Percentiles rank a stretch among this genome's conserved stretches.
Conservation (phyloP, 2,888 invertebrate genomes). For the Trachelus stipa region DNA sequence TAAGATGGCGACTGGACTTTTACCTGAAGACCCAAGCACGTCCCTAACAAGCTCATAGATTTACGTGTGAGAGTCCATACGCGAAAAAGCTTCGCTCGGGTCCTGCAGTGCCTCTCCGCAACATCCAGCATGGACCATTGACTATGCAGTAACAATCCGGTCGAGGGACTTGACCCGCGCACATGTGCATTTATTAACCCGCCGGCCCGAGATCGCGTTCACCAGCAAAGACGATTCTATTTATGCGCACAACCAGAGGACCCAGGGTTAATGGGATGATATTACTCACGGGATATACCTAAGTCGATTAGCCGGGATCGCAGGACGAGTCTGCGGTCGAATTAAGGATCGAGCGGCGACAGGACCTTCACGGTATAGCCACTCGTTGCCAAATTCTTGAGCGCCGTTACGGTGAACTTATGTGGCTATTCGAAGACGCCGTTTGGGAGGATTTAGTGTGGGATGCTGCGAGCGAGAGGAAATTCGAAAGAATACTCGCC, state of each 20-base stretch:
- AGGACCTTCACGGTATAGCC: not conserved
- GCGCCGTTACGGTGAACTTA: no score
- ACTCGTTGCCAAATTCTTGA: not conserved
- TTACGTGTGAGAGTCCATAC: not conserved
- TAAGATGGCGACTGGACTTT: not conserved
- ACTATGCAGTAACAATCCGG: constrained; percentile 4
- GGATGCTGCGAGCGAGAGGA: not conserved
- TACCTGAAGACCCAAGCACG: not conserved
- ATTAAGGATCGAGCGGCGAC: constrained; percentile 32
- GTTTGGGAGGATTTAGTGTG: not conserved
- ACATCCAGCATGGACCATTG: not conserved
- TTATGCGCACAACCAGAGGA: constrained; percentile 52
- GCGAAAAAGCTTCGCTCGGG: not conserved
- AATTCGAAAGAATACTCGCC: not conserved
- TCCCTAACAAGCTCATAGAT: constrained; percentile 7
- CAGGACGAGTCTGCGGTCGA: constrained; percentile 52
- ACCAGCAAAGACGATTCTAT: constrained; percentile 55
- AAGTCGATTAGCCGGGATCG: constrained; percentile 53
- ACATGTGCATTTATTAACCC: constrained; percentile 52
- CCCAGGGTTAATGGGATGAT: constrained; percentile 55
- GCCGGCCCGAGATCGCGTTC: constrained; percentile 37
- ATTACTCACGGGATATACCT: constrained; percentile 55
- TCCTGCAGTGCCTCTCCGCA: not conserved
- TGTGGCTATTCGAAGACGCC: not conserved
- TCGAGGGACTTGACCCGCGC: constrained; percentile 3